Conservation (phyloP, 2,797 vertebrate species). For the Halcyon smyrnensis region DNA sequence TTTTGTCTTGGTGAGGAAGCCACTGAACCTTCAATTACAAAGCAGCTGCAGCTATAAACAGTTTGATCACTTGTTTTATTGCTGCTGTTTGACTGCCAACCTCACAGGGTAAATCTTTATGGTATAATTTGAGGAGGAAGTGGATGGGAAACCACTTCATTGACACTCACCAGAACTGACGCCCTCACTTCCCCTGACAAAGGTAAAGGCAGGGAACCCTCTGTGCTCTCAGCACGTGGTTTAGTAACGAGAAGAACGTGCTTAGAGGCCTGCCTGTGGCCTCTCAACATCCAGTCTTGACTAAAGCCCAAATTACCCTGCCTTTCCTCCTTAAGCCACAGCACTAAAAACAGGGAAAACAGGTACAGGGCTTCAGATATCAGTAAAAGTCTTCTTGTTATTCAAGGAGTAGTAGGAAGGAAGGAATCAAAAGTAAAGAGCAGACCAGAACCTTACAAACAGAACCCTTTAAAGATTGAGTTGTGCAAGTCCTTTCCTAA, state of each 20-base stretch:
- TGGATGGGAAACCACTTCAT: background rate
- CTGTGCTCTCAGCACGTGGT: background rate
- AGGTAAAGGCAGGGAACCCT: background rate
- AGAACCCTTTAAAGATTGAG: background rate
- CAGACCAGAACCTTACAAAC: background rate
- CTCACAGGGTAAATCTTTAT: background rate
- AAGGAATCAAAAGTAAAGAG: background rate
- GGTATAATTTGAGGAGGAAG: slow-evolving; percentile 22
- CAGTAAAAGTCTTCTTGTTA: background rate
- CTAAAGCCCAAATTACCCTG: background rate
- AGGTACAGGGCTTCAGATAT: background rate
- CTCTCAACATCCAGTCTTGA: background rate
- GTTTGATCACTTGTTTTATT: slow-evolving; percentile 14
- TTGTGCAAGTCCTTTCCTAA: background rate
- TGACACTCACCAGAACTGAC: background rate
- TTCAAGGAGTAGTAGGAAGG: background rate
- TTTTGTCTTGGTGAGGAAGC: slow-evolving; percentile 25
- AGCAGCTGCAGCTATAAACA: background rate
- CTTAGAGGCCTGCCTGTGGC: background rate
- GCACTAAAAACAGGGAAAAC: background rate
- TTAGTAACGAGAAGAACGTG: background rate
- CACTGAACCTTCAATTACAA: background rate
- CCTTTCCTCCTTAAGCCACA: background rate
- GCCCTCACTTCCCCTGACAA: background rate
- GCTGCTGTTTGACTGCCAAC: background rate